Percentiles rank a stretch among this genome's conserved stretches.
These are phyloP conservation scores for Mionectes macconnelli DNA, from an alignment of 2,113 vertebrate genomes.

Conservation along the genomic window DNA sequence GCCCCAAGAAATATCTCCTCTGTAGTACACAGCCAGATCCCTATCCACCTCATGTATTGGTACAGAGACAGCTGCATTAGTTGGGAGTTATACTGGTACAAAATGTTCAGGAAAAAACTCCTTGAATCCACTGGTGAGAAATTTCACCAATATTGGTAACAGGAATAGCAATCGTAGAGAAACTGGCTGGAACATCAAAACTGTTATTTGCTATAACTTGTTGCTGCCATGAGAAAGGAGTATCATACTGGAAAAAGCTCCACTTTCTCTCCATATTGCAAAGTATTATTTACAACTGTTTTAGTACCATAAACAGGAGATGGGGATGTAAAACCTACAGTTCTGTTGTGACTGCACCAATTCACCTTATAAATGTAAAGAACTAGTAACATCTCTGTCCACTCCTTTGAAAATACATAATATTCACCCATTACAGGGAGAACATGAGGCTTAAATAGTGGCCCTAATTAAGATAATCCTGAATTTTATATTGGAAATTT, in stretches of 20 bases:
- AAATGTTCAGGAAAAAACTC: background rate
- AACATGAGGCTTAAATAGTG: background rate
- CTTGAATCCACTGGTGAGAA: background rate
- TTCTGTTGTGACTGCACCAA: background rate
- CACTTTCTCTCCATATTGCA: background rate
- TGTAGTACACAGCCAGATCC: background rate
- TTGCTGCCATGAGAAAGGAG: background rate
- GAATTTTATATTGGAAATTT: background rate
- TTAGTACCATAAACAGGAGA: background rate
- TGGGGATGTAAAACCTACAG: background rate
- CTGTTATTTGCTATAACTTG: background rate
- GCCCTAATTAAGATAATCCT: background rate
- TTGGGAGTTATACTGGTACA: background rate
- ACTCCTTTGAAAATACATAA: background rate
- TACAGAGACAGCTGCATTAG: background rate
- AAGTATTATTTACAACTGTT: background rate
- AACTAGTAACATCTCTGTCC: background rate
- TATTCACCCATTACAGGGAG: background rate
- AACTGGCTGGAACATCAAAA: background rate
- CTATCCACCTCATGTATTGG: background rate
- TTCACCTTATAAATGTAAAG: background rate
- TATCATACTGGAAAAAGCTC: background rate
- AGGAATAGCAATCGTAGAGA: background rate
- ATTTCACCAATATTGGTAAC: background rate
- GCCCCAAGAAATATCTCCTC: background rate